Evolutionary conservation across 2,797 vertebrate genomes (phyloP).

Genomic region (Pantherophis vulpinus): DNA sequence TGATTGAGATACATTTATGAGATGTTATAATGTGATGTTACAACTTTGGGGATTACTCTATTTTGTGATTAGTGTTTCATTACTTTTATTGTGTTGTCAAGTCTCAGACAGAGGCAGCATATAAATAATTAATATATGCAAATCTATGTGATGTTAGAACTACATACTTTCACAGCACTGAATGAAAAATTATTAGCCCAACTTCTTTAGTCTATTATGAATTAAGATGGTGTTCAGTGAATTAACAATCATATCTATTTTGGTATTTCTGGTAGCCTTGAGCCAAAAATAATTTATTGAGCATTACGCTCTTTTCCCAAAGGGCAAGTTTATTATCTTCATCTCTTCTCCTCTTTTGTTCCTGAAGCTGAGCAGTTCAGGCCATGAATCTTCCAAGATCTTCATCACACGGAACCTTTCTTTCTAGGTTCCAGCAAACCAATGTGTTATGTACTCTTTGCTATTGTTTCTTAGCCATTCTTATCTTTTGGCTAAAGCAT

Average conservation of each 20-base stretch:
- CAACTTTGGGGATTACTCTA: not conserved
- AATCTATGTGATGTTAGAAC: not conserved
- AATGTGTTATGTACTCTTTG: not conserved
- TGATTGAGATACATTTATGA: not conserved
- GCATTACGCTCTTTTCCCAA: conserved; percentile 56
- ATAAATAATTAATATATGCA: not conserved
- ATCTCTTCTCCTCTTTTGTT: conserved; percentile 82
- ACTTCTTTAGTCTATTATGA: conserved; percentile 86
- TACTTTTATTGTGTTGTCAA: not conserved
- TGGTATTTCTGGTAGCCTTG: conserved; percentile 83
- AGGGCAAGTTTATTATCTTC: conserved; percentile 60
- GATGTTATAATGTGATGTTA: not conserved
- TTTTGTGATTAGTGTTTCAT: not conserved
- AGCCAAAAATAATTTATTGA: conserved; percentile 80
- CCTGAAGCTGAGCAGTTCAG: conserved; percentile 81
- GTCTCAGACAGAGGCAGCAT: not conserved
- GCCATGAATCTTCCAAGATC: conserved; percentile 81
- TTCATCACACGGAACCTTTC: conserved; percentile 21
- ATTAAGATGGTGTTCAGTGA: conserved; percentile 88
- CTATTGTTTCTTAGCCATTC: not conserved
- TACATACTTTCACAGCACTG: not conserved
- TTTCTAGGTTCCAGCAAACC: not conserved
- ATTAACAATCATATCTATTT: conserved; percentile 86
- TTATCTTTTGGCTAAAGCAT: conserved; percentile 3
- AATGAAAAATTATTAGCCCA: conserved; percentile 51